Conservation (phyloP, 1,140 invertebrate genomes). For the Drosophila parabipectinata region DNA sequence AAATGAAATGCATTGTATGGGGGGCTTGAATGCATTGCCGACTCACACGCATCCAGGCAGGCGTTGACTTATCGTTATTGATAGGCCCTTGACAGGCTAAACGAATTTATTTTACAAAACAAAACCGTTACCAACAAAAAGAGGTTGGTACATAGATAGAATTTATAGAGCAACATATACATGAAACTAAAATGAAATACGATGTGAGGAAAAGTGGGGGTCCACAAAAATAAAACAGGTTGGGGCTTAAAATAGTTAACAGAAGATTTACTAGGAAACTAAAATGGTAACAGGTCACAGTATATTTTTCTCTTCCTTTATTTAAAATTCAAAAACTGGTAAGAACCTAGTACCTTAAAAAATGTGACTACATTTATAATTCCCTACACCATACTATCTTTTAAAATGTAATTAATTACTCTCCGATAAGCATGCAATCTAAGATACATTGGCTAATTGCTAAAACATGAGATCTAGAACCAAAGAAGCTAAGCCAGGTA, state of each 20-base stretch:
- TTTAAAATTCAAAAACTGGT: neutral
- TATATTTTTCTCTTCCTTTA: neutral
- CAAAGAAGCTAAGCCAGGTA: neutral
- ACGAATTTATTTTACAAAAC: constrained; percentile 50
- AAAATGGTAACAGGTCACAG: neutral
- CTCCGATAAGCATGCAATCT: constrained; percentile 12
- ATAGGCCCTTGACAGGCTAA: constrained; percentile 38
- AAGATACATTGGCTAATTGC: constrained; percentile 19
- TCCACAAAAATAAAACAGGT: neutral
- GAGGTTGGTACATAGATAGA: neutral
- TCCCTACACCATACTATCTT: too few species aligned
- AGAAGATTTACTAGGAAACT: neutral
- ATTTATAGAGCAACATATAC: constrained; percentile 13
- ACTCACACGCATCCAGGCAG: neutral
- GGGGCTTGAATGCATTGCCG: constrained; percentile 4
- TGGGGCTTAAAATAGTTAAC: neutral
- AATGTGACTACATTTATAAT: neutral
- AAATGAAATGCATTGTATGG: constrained; percentile 46
- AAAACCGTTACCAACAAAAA: constrained; percentile 43
- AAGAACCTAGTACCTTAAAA: neutral
- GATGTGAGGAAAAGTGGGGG: neutral
- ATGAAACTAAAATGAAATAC: constrained; percentile 33
- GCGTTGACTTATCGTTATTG: constrained; percentile 63
- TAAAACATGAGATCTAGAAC: constrained; percentile 1
- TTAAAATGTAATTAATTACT: constrained; percentile 25